Conservation (phyloP, 2,797 vertebrate species). For the Halcyon chelicuti region DNA sequence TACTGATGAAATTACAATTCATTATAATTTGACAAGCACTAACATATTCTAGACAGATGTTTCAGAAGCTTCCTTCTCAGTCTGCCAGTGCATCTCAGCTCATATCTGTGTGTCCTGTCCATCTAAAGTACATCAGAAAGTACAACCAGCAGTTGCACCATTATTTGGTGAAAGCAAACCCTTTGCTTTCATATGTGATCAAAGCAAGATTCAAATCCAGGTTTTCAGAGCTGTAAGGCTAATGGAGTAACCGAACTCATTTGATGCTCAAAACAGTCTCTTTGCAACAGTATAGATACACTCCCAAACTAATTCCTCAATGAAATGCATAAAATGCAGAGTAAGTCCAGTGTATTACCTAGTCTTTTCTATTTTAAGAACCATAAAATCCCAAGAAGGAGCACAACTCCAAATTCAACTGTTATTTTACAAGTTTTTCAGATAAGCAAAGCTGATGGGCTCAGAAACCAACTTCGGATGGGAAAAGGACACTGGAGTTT, state of each 20-base stretch:
- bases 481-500: neutral
- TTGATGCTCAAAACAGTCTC: conserved; percentile 7
- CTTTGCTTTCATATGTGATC: neutral
- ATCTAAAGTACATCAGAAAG: neutral
- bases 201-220: conserved; percentile 18
- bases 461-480: conserved; percentile 21
- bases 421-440: conserved; percentile 61
- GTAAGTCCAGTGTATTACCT: conserved; percentile 64
- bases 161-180: neutral
- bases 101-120: neutral
- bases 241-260: conserved; percentile 35
- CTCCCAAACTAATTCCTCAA: conserved; percentile 30
- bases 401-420: conserved; percentile 30
- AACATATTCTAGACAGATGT: neutral
- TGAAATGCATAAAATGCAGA: conserved; percentile 40
- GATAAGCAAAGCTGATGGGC: conserved; percentile 4
- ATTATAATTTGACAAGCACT: neutral
- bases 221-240: conserved; percentile 39
- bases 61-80: conserved; percentile 26
- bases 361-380: conserved; percentile 37
- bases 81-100: conserved; percentile 7
- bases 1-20: conserved; percentile 5
- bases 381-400: neutral
- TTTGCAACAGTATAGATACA: conserved; percentile 30
- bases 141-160: neutral